These are phyloP conservation scores for Tipula helvola DNA, from an alignment of 2,888 invertebrate genomes.

Conservation along the genomic window DNA sequence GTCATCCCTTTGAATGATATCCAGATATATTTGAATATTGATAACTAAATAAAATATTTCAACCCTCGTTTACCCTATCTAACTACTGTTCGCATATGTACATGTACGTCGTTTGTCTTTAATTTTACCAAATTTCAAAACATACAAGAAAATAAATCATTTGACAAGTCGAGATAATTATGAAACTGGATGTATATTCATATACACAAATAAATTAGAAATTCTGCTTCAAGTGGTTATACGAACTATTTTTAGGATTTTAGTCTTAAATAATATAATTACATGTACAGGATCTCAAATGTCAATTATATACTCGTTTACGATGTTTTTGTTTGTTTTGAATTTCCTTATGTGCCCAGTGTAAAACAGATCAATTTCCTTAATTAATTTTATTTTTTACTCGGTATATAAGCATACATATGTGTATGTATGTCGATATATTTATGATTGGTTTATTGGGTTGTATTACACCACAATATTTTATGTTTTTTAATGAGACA, in stretches of 20 bases:
- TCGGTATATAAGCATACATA: neutral
- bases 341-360: neutral
- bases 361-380: neutral
- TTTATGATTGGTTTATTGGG: neutral
- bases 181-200: neutral
- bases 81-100: neutral
- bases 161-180: neutral
- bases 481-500: neutral
- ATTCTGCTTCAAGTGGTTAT: neutral
- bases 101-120: neutral
- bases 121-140: neutral
- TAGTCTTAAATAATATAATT: neutral
- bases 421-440: neutral
- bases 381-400: neutral
- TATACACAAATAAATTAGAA: neutral
- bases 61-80: neutral
- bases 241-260: neutral
- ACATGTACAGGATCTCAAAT: neutral
- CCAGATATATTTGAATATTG: neutral
- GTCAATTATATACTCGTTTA: neutral
- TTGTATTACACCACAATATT: neutral
- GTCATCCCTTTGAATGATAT: neutral
- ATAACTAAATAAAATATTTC: neutral
- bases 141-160: neutral
- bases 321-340: neutral